Conservation (phyloP, 1,140 invertebrate species). For the Brachystomella parvula region DNA sequence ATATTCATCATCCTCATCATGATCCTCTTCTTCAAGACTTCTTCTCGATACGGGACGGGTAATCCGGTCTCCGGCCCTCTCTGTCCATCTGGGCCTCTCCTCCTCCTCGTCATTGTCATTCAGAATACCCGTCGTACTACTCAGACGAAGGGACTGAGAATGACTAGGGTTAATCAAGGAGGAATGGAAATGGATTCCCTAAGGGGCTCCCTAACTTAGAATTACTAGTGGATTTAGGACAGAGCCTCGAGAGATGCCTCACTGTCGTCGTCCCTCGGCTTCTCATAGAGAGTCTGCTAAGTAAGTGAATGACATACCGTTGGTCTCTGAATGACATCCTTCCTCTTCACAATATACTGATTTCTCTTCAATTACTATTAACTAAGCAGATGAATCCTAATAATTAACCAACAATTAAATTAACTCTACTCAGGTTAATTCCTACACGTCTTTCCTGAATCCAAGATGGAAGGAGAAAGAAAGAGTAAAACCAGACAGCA, state of each 20-base stretch:
- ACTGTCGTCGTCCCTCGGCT: neutral
- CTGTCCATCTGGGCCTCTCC: neutral
- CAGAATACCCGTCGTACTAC: neutral
- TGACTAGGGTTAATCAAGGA: too few species aligned
- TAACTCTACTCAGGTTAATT: neutral
- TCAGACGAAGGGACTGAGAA: neutral
- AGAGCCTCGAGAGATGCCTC: too few species aligned
- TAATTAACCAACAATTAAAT: neutral
- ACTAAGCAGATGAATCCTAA: neutral
- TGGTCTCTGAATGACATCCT: slow-evolving; percentile 37
- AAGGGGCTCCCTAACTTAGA: too few species aligned
- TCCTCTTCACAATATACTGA: neutral
- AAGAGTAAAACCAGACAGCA: neutral
- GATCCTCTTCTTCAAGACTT: neutral
- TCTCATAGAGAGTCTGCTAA: slow-evolving; percentile 25
- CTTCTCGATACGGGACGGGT: neutral
- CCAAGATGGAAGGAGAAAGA: slow-evolving; percentile 9
- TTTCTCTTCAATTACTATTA: too few species aligned
- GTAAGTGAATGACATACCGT: slow-evolving; percentile 36
- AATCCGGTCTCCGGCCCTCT: neutral
- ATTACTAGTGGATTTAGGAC: too few species aligned
- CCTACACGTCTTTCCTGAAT: slow-evolving; percentile 2
- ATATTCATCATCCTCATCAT: neutral
- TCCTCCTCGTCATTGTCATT: neutral
- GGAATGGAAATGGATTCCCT: too few species aligned